These are phyloP conservation scores for Bellardia pandia DNA, from an alignment of 2,888 invertebrate genomes.

Conservation along the genomic window DNA sequence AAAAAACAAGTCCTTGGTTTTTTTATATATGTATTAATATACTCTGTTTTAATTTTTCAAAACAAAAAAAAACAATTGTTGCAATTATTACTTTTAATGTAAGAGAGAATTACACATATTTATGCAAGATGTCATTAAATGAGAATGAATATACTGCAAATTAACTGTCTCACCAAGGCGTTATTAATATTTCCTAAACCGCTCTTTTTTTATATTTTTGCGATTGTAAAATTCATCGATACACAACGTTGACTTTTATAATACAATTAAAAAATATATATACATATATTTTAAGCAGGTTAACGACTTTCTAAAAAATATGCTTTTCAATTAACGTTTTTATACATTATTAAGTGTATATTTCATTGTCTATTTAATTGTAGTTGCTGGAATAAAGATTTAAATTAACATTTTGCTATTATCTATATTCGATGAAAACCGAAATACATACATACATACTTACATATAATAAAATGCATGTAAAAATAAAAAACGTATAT, in stretches of 20 bases:
- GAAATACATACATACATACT: constrained; percentile 6
- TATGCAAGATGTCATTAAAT: constrained; percentile 62
- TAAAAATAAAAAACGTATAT: constrained; percentile 55
- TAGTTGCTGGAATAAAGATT: constrained; percentile 59
- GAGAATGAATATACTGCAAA: constrained; percentile 57
- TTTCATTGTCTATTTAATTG: constrained; percentile 60
- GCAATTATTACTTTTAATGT: constrained; percentile 49
- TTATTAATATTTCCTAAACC: constrained; percentile 41
- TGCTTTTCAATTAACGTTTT: constrained; percentile 49
- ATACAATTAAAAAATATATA: constrained; percentile 34
- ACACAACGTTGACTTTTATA: constrained; percentile 41
- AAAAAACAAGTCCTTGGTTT: constrained; percentile 48
- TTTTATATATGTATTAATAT: constrained; percentile 12
- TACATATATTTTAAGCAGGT: constrained; percentile 49
- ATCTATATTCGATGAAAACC: constrained; percentile 50
- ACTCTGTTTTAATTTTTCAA: constrained; percentile 50
- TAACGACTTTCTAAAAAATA: constrained; percentile 45
- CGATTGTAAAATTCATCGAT: constrained; percentile 53
- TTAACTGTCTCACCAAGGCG: constrained; percentile 59
- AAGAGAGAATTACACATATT: constrained; percentile 39
- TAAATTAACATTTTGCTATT: constrained; percentile 56
- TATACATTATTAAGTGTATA: constrained; percentile 50
- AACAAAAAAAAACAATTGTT: constrained; percentile 22
- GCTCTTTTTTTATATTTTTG: constrained; percentile 44
- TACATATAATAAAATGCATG: constrained; percentile 47